Conservation (phyloP, 2,113 vertebrate species). For the Triplophysa rosa region DNA sequence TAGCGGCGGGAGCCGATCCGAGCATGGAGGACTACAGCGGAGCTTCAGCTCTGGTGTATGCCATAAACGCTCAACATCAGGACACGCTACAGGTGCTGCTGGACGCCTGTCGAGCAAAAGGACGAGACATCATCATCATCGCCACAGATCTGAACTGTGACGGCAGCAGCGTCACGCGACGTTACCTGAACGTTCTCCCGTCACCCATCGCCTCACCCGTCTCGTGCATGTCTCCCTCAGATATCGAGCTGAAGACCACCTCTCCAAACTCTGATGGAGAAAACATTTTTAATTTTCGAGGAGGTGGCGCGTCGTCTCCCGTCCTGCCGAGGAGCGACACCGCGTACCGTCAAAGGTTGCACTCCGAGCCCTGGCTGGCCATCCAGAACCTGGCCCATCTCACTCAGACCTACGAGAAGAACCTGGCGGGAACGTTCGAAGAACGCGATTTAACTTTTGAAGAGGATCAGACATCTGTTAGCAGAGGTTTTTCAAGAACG, state of each 20-base stretch:
- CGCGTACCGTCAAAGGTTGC: constrained; percentile 52
- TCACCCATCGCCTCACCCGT: constrained; percentile 64
- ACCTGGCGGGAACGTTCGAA: constrained; percentile 34
- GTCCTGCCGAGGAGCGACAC: constrained; percentile 37
- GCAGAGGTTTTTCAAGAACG: background rate
- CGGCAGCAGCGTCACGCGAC: constrained; percentile 59
- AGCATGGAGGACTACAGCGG: constrained; percentile 68
- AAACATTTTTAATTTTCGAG: constrained; percentile 71
- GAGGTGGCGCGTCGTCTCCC: constrained; percentile 46
- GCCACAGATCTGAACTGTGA: constrained; percentile 61
- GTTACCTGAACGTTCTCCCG: constrained; percentile 65
- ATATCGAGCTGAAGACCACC: constrained; percentile 70
- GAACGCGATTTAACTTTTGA: background rate
- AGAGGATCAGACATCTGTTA: background rate
- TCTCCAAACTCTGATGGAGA: constrained; percentile 65
- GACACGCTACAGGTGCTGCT: constrained; percentile 68
- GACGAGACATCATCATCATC: constrained; percentile 73
- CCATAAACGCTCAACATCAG: constrained; percentile 66
- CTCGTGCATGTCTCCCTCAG: constrained; percentile 74
- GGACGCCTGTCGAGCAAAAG: constrained; percentile 66
- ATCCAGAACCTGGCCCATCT: constrained; percentile 66
- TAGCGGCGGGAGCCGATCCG: constrained; percentile 70
- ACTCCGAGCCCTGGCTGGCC: constrained; percentile 67
- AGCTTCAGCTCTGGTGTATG: constrained; percentile 71
- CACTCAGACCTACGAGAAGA: constrained; percentile 59